phyloP scores from a whole-genome alignment of 2,888 invertebrate species.

The Campoplex capitator region DNA sequence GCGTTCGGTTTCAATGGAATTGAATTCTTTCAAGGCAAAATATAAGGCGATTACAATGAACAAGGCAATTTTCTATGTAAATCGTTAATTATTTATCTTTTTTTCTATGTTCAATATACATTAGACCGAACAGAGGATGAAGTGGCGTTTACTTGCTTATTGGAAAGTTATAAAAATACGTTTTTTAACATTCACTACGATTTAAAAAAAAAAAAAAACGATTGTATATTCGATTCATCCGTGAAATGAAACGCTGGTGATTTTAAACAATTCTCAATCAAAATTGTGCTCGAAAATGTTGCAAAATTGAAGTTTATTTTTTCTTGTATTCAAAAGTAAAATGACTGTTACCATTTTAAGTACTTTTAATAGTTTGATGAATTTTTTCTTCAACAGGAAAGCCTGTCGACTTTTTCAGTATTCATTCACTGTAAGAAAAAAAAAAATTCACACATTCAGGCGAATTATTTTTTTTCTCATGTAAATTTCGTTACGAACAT shows the following conservation, averaged over 20 bases:
- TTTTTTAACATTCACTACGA: background rate
- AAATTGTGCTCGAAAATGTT: background rate
- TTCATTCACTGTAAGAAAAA: background rate
- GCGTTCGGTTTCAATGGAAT: background rate
- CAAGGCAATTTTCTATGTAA: conserved; percentile 29
- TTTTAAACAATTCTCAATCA: background rate
- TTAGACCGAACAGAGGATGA: conserved; percentile 32
- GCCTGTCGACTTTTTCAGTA: background rate
- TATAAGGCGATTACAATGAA: conserved; percentile 19
- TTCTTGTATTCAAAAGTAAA: background rate
- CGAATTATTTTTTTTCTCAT: background rate
- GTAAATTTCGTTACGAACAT: background rate
- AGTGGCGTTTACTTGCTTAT: conserved; percentile 19
- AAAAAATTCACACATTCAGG: background rate
- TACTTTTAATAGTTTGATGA: background rate
- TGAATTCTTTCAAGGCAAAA: background rate
- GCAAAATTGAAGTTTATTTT: background rate
- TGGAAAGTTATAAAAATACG: conserved; percentile 34
- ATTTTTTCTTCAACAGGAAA: background rate
- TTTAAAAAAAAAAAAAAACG: background rate
- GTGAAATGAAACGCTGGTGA: conserved; percentile 1
- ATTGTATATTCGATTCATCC: background rate
- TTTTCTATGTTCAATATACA: conserved; percentile 29
- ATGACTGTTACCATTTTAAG: background rate
- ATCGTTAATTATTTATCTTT: conserved; percentile 22